Percentiles rank a stretch among this genome's conserved stretches.
These are phyloP conservation scores for Aphis craccivora DNA, from an alignment of 1,140 invertebrate species.

Conservation along the genomic window DNA sequence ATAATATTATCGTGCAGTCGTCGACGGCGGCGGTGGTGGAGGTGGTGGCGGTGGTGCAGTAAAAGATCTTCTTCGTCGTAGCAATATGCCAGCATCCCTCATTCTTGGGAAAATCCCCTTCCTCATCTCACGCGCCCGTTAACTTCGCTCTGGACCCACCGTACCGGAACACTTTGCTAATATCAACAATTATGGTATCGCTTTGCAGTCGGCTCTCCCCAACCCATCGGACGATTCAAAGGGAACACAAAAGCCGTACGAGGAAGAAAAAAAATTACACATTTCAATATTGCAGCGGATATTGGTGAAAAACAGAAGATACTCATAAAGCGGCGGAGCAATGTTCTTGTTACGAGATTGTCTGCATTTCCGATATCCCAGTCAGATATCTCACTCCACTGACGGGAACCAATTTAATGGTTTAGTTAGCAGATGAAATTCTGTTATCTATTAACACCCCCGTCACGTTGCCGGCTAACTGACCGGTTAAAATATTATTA, in stretches of 20 bases:
- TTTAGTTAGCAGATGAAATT: not conserved
- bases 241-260: not conserved
- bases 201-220: not conserved
- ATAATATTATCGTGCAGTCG: not conserved
- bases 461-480: not conserved
- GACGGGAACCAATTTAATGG: not conserved
- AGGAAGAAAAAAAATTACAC: not conserved
- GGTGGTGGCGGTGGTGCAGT: not conserved
- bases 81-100: not conserved
- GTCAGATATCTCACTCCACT: not conserved
- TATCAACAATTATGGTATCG: not conserved
- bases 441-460: not conserved
- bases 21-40: not conserved
- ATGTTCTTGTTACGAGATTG: no score
- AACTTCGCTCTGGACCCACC: not conserved
- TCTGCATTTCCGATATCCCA: not conserved
- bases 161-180: not conserved
- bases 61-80: not conserved
- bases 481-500: not conserved
- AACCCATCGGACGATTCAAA: not conserved
- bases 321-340: no score
- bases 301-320: no score
- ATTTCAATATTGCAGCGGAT: no score
- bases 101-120: not conserved
- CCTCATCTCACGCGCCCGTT: not conserved